Evolutionary conservation across 2,797 vertebrate species (phyloP).

Genomic region (Mormyrops attenuatus): DNA sequence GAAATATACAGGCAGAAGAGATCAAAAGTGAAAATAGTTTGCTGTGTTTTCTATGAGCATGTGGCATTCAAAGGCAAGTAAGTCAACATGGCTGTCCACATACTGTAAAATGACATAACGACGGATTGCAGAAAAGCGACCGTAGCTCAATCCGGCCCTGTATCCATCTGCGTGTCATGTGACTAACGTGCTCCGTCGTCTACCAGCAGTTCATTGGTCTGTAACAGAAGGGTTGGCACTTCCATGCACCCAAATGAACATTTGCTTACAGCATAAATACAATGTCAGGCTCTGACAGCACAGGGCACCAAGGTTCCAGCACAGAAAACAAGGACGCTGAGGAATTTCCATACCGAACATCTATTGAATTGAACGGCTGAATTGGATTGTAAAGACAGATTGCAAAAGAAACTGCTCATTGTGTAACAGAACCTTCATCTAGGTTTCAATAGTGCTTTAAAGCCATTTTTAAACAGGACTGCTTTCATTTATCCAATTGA

Average conservation of each 20-base stretch:
- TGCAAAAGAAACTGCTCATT: not conserved
- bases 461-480: not conserved
- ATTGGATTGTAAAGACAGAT: not conserved
- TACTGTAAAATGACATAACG: not conserved
- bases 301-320: not conserved
- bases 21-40: not conserved
- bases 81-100: not conserved
- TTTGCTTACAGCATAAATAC: not conserved
- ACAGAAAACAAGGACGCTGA: not conserved
- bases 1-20: not conserved
- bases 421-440: not conserved
- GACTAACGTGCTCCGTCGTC: not conserved
- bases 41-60: not conserved
- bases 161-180: not conserved
- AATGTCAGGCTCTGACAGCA: not conserved
- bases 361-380: not conserved
- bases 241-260: not conserved
- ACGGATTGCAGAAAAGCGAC: not conserved
- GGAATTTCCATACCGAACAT: not conserved
- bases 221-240: not conserved
- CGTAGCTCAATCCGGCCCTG: not conserved
- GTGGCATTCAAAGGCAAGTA: not conserved
- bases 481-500: not conserved
- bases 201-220: not conserved
- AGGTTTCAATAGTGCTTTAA: constrained; percentile 3